phyloP scores from a whole-genome alignment of 2,888 invertebrate genomes.

The Megastigmus dorsalis region DNA sequence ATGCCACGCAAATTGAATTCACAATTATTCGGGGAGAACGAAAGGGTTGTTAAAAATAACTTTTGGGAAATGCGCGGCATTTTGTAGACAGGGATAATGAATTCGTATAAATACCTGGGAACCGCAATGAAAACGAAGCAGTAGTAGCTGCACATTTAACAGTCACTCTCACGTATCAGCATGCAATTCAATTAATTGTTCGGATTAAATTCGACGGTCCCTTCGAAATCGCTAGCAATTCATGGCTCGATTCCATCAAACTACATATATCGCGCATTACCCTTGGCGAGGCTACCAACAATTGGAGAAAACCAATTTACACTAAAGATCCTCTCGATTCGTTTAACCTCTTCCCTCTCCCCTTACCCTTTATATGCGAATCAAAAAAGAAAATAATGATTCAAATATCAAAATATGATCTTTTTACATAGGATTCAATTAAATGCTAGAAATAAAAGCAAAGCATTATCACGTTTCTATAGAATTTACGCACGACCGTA shows the following conservation, averaged over 20 bases:
- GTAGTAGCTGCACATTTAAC: not conserved
- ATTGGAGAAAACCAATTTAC: not conserved
- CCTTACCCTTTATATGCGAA: no score
- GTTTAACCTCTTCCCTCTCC: no score
- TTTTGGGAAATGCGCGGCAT: not conserved
- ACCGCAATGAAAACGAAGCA: not conserved
- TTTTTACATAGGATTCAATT: not conserved
- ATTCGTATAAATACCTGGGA: not conserved
- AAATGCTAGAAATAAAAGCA: no score
- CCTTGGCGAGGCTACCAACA: not conserved
- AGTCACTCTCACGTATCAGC: not conserved
- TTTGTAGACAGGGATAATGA: not conserved
- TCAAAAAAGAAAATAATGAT: not conserved
- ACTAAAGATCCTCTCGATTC: not conserved
- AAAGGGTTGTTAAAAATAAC: not conserved
- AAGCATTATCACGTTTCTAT: not conserved
- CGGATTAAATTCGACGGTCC: not conserved
- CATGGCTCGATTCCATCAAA: not conserved
- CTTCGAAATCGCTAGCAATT: conserved; percentile 4
- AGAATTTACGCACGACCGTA: not conserved
- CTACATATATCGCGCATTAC: not conserved
- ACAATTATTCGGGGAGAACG: not conserved
- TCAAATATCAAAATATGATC: not conserved
- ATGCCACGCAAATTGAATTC: no score
- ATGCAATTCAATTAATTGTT: conserved; percentile 8